Evolutionary conservation across 2,888 invertebrate species (phyloP).

Genomic region (Watsonalla binaria): DNA sequence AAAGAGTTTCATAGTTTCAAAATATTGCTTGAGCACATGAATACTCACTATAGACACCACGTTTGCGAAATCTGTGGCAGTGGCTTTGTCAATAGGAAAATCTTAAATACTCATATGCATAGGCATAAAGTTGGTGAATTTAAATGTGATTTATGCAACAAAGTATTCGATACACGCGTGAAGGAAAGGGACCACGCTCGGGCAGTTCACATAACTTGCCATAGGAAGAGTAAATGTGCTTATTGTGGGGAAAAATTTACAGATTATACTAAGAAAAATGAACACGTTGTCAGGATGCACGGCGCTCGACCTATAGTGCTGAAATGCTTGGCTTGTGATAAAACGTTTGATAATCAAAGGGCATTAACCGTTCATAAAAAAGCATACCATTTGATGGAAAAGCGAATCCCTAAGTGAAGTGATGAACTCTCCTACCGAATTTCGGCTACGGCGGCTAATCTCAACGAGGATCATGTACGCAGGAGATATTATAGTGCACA

Average conservation of each 20-base stretch:
- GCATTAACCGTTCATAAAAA: slow-evolving; percentile 66
- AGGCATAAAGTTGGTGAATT: slow-evolving; percentile 49
- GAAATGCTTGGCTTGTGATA: slow-evolving; percentile 66
- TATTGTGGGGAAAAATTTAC: slow-evolving; percentile 55
- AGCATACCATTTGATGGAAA: slow-evolving; percentile 46
- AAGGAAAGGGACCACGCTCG: slow-evolving; percentile 41
- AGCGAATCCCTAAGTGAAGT: slow-evolving; percentile 16
- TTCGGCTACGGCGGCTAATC: too few species aligned
- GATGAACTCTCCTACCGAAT: too few species aligned
- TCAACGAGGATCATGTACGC: too few species aligned
- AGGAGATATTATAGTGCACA: too few species aligned
- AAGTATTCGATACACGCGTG: slow-evolving; percentile 39
- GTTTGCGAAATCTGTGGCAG: slow-evolving; percentile 70
- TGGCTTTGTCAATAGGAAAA: slow-evolving; percentile 54
- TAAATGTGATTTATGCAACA: slow-evolving; percentile 34
- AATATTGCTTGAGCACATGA: slow-evolving; percentile 50
- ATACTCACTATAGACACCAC: slow-evolving; percentile 55
- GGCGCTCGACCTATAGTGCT: slow-evolving; percentile 55
- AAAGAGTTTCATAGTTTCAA: slow-evolving; percentile 40
- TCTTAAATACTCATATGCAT: slow-evolving; percentile 38
- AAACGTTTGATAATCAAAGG: slow-evolving; percentile 66
- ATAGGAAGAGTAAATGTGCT: slow-evolving; percentile 43
- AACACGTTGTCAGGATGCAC: slow-evolving; percentile 51
- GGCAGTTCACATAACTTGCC: slow-evolving; percentile 33
- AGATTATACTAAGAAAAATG: slow-evolving; percentile 57